Evolutionary conservation across 2,113 vertebrate species (phyloP).

Genomic region (Perca schrenkii): DNA sequence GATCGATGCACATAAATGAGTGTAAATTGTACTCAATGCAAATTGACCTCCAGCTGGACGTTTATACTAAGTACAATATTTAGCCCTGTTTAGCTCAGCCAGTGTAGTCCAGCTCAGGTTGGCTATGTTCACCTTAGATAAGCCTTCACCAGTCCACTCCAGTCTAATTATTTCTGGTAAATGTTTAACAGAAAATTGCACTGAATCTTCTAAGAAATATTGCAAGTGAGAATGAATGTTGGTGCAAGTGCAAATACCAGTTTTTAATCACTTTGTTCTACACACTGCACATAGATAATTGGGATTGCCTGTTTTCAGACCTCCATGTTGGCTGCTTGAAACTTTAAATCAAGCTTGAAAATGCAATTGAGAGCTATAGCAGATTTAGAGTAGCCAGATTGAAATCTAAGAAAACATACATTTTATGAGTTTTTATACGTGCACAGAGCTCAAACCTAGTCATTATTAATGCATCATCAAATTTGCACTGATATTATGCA

Average conservation of each 20-base stretch:
- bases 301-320: not conserved
- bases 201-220: not conserved
- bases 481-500: not conserved
- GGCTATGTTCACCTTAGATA: not conserved
- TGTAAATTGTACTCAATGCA: slow-evolving; percentile 17
- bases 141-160: not conserved
- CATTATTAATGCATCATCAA: not conserved
- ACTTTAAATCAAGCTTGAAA: slow-evolving; percentile 1
- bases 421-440: not conserved
- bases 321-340: not conserved
- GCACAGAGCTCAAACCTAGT: not conserved
- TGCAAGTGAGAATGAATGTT: not conserved
- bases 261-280: not conserved
- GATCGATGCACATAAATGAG: slow-evolving; percentile 1
- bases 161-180: not conserved
- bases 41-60: slow-evolving; percentile 36
- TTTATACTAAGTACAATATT: not conserved
- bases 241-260: not conserved
- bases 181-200: not conserved
- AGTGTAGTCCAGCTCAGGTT: not conserved
- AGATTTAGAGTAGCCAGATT: not conserved
- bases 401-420: not conserved
- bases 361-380: not conserved
- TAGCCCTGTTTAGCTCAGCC: not conserved
- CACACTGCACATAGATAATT: not conserved